Evolutionary conservation across 2,888 invertebrate species (phyloP).

Genomic region (Limnephilus rhombicus): DNA sequence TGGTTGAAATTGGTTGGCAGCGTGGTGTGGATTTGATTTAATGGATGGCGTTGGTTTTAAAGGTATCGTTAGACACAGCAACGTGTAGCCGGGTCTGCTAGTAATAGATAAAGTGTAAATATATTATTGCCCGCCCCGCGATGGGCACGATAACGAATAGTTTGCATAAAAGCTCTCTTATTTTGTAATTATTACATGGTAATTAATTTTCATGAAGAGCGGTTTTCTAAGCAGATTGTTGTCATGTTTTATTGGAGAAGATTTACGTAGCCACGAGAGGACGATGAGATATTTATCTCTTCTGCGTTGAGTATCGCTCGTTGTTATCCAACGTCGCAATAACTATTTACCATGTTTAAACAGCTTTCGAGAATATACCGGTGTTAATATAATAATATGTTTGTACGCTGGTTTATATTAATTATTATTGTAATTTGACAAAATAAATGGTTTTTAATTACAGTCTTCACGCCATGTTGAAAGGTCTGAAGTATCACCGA

Average conservation of each 20-base stretch:
- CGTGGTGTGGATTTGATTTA: too few species aligned
- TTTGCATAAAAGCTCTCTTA: not conserved
- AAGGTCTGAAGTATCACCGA: not conserved
- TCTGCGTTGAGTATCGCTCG: not conserved
- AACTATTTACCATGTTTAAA: not conserved
- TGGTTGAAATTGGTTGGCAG: too few species aligned
- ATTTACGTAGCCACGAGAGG: conserved; percentile 11
- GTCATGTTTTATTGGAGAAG: conserved; percentile 31
- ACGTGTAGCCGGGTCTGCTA: too few species aligned
- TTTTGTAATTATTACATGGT: conserved; percentile 2
- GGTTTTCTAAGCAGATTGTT: conserved; percentile 12
- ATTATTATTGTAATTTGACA: not conserved
- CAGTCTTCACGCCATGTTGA: not conserved
- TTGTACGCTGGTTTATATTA: not conserved
- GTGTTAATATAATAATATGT: not conserved
- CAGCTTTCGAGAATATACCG: not conserved
- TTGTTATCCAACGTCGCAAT: not conserved
- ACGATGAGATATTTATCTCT: conserved; percentile 1
- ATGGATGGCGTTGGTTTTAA: too few species aligned
- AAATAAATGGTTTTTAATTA: not conserved
- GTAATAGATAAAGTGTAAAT: not conserved
- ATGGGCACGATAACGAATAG: not conserved
- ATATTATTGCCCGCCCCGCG: not conserved
- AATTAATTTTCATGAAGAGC: conserved; percentile 29
- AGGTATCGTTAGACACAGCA: too few species aligned